These are phyloP conservation scores for Drosophila lacertosa DNA, from an alignment of 1,140 invertebrate species.

Conservation along the genomic window DNA sequence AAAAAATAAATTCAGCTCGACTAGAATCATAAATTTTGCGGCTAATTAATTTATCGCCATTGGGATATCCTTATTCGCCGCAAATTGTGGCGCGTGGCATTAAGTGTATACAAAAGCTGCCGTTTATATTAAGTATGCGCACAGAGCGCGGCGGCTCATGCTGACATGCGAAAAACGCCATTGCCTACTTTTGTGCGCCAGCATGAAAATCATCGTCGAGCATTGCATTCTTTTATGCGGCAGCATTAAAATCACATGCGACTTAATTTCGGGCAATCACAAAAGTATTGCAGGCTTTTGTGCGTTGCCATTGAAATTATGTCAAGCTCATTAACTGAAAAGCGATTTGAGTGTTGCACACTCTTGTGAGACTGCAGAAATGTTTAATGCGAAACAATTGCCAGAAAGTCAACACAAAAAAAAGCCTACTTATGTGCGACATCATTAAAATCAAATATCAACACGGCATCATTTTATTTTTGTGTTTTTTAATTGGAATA, in stretches of 20 bases:
- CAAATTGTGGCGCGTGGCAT: conserved; percentile 30
- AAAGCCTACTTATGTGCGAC: background rate
- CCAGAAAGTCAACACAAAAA: background rate
- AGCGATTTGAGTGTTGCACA: conserved; percentile 13
- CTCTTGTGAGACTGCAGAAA: background rate
- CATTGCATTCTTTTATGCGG: conserved; percentile 19
- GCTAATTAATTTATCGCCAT: conserved; percentile 64
- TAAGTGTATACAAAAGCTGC: background rate
- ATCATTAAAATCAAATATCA: background rate
- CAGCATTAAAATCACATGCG: background rate
- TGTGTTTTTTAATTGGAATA: background rate
- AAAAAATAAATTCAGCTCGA: conserved; percentile 28
- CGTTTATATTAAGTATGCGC: conserved; percentile 21
- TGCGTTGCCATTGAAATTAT: conserved; percentile 4
- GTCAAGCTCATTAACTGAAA: background rate
- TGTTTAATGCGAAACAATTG: background rate
- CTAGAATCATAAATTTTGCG: conserved; percentile 67
- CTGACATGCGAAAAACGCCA: background rate
- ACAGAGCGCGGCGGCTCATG: background rate
- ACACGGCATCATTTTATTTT: background rate
- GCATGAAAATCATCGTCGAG: conserved; percentile 1
- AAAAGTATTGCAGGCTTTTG: conserved; percentile 35
- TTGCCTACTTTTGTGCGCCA: conserved; percentile 32
- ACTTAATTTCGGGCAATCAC: background rate
- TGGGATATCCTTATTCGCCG: conserved; percentile 11